Evolutionary conservation across 2,113 vertebrate genomes (phyloP), one percentile per base, ranked within the genome.

Genomic region (Rallus limicola): DNA sequence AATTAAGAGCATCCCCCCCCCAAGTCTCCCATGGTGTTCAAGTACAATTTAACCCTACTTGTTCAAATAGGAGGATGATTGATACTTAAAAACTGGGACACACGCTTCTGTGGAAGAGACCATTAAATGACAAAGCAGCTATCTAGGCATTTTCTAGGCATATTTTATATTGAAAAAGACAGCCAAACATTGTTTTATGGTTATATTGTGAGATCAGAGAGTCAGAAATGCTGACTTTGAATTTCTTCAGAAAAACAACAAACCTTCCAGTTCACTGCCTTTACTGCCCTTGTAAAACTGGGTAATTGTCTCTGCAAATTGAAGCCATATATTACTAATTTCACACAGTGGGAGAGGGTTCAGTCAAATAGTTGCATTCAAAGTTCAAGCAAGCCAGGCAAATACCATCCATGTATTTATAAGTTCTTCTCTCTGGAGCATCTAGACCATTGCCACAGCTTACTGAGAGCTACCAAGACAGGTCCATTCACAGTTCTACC

Each of bases 301-400:
- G 36, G 10, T 87, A 72, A 79, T 72, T 69, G 77, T 23, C 25
- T 91, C 64, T 59, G 50, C 72, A 85, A 69, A 85, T 36, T 74
- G 85, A 87, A 91, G 50, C 13, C 33, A 88, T 82, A 90, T 69
- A 96, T 91, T 62, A 79, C 38, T 77, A 40, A 95, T 93, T 82
- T 88, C 67, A 79, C 25, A 31, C 0, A 4, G 33, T 72, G n/a
- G 44, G 38, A 91, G 20, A 60, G 9, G 6, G 6, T 24, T 90
- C 53, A 79, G 24, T 87, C 59, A 59, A 85, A 79, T 28, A 69
- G 31, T 74, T 87, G 16, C 59, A 50, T 53, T 85, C 31, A 53
- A 64, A 82, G 63, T 90, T 82, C 59, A 82, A 85, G 70, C 55
- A 95, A 87, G 36, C 19, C 75, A 34, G 21, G 58, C 64, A 87